phyloP scores from a whole-genome alignment of 2,888 invertebrate genomes.

The Lottia scabra region DNA sequence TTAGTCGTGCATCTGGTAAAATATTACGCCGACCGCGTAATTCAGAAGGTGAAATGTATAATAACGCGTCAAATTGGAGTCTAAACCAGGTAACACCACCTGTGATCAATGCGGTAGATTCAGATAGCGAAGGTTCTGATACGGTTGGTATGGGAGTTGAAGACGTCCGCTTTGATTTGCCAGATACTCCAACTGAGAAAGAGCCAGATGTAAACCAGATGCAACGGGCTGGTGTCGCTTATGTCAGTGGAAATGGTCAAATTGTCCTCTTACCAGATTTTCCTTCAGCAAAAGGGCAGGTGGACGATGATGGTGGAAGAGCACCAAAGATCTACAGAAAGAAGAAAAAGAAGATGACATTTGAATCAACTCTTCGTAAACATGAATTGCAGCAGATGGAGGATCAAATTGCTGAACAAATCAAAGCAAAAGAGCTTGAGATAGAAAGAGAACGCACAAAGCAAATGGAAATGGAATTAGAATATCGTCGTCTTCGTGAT shows the following conservation, averaged over 20 bases:
- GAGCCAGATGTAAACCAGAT: conserved; percentile 29
- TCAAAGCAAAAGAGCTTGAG: conserved; percentile 43
- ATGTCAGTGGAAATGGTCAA: conserved; percentile 46
- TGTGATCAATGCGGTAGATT: neutral
- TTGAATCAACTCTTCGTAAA: conserved; percentile 36
- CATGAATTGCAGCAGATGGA: conserved; percentile 36
- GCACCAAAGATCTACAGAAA: conserved; percentile 40
- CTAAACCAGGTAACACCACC: conserved; percentile 3
- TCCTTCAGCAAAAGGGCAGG: neutral
- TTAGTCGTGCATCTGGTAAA: conserved; percentile 53
- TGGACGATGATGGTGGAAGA: conserved; percentile 17
- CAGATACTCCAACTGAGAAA: conserved; percentile 27
- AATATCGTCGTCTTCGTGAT: conserved; percentile 44
- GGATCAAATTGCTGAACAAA: conserved; percentile 31
- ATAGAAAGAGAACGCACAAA: conserved; percentile 46
- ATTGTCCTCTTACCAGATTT: conserved; percentile 46
- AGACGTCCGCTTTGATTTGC: conserved; percentile 13
- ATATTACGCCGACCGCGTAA: conserved; percentile 43
- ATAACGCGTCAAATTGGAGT: conserved; percentile 39
- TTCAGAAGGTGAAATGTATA: conserved; percentile 39
- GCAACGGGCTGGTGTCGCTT: conserved; percentile 53
- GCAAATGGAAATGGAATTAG: conserved; percentile 49
- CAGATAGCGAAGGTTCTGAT: conserved; percentile 15
- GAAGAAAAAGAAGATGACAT: conserved; percentile 47
- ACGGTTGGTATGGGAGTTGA: conserved; percentile 26